A percentile compares a stretch with the other conserved stretches of the same genome.
Conservation (phyloP, 1,140 invertebrate genomes). For the Nasonia giraulti region DNA sequence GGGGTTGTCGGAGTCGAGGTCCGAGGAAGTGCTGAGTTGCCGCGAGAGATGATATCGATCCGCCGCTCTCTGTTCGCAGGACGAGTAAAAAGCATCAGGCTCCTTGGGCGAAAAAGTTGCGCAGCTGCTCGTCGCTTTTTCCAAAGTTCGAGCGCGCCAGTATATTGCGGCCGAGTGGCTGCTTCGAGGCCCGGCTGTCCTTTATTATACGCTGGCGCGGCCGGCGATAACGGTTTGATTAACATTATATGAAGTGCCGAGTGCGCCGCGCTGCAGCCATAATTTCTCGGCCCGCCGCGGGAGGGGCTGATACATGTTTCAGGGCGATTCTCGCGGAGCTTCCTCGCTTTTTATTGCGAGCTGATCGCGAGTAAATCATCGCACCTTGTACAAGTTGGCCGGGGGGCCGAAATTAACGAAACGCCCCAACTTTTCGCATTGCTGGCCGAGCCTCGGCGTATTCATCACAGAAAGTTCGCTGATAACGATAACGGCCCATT, state of each 20-base stretch:
- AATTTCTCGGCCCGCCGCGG: background rate
- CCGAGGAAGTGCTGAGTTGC: background rate
- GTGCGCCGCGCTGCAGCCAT: background rate
- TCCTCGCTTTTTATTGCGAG: background rate
- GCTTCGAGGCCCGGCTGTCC: background rate
- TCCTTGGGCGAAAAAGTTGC: background rate
- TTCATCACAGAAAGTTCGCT: background rate
- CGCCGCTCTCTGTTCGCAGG: background rate
- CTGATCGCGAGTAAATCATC: no score
- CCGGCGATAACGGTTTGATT: background rate
- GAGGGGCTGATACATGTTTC: background rate
- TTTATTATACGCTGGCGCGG: background rate
- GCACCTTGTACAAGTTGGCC: no score
- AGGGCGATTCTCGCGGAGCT: background rate
- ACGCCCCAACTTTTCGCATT: no score
- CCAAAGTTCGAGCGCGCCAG: background rate
- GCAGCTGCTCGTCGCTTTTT: background rate
- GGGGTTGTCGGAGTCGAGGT: no score
- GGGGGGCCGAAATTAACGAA: no score
- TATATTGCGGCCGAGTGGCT: background rate
- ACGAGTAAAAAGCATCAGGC: background rate
- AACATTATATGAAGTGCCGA: constrained; percentile 5
- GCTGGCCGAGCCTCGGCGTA: no score
- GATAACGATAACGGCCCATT: background rate
- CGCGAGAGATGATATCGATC: background rate